Percentiles rank a stretch among this genome's conserved stretches.
Evolutionary conservation across 2,113 vertebrate species (phyloP).

Genomic region (Mobula hypostoma): DNA sequence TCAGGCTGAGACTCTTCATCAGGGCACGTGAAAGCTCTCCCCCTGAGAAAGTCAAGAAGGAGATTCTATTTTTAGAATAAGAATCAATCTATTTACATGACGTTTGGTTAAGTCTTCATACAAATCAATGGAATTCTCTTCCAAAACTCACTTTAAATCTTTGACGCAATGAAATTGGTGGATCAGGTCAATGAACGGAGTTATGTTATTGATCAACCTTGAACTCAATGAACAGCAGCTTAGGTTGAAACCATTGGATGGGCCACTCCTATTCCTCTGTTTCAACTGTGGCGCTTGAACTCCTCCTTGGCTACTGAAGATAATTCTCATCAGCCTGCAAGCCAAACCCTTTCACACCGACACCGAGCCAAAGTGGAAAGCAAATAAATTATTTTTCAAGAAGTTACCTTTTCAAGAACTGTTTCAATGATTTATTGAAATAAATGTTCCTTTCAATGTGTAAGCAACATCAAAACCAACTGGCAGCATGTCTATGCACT

Average conservation of each 20-base stretch:
- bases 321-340: background rate
- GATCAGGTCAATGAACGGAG: background rate
- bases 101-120: background rate
- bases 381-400: background rate
- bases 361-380: background rate
- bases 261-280: background rate
- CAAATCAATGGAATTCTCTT: background rate
- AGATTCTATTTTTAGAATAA: background rate
- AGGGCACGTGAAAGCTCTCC: too few relatives aligned
- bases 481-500: background rate
- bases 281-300: background rate
- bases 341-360: background rate
- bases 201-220: background rate
- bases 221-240: background rate
- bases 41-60: background rate
- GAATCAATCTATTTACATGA: background rate
- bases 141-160: background rate
- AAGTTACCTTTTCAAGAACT: too few relatives aligned
- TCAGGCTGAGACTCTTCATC: too few relatives aligned
- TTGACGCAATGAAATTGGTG: background rate
- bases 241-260: background rate
- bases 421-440: background rate
- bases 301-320: background rate
- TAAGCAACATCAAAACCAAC: background rate
- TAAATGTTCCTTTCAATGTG: background rate